Evolutionary conservation across 2,113 vertebrate species (phyloP).

Genomic region (Oriolus oriolus): DNA sequence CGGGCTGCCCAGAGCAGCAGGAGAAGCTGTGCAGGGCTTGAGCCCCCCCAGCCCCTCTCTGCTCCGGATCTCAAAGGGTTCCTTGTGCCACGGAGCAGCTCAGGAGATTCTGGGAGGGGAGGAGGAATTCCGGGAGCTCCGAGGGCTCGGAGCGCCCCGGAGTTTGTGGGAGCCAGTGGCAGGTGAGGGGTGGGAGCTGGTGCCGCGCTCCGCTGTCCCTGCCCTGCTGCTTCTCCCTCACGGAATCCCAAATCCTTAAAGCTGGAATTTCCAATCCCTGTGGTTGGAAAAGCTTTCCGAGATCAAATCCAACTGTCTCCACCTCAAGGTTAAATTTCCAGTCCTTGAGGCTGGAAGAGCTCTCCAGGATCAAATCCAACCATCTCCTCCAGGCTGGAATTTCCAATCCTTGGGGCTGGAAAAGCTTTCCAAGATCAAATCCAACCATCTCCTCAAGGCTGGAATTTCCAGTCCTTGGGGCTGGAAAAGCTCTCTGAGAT

Average conservation of each 20-base stretch:
- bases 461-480: too few species aligned
- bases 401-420: too few species aligned
- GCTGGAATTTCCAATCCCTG: background rate
- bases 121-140: background rate
- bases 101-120: background rate
- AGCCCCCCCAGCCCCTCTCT: background rate
- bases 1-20: slow-evolving; percentile 20
- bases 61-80: background rate
- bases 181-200: background rate
- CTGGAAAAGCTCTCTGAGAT: too few species aligned
- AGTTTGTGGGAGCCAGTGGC: background rate
- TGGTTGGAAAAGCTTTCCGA: rapidly evolving
- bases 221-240: too few species aligned
- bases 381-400: too few species aligned
- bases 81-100: background rate
- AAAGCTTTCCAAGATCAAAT: too few species aligned
- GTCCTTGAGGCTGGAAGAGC: rapidly evolving
- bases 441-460: too few species aligned
- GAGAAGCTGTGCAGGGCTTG: background rate
- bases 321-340: background rate
- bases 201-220: background rate
- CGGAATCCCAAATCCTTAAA: background rate
- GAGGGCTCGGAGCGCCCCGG: background rate
- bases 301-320: background rate
- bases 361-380: too few species aligned